A percentile compares a stretch with the other conserved stretches of the same genome.
Evolutionary conservation across 2,113 vertebrate species (phyloP).

Genomic region (Takifugu bimaculatus): DNA sequence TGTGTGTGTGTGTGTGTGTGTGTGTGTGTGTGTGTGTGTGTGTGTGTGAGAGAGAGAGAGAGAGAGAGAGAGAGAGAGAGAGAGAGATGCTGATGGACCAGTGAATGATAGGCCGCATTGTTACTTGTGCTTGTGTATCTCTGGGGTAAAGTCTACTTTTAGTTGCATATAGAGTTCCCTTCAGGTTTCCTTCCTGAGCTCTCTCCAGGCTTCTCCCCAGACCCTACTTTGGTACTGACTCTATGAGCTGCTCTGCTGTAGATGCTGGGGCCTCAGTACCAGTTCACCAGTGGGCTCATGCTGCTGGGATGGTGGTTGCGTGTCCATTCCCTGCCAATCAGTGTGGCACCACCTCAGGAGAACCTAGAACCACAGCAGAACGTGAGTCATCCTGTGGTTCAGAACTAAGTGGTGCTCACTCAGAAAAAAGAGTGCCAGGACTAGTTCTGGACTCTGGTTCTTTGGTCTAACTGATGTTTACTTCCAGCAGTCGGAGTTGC

Average conservation of each 20-base stretch:
- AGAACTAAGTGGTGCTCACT: background rate
- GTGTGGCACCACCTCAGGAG: constrained; percentile 79
- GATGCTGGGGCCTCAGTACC: constrained; percentile 72
- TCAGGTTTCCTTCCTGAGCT: background rate
- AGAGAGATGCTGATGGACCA: too few relatives aligned
- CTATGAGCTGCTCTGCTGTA: constrained; percentile 40
- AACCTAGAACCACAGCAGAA: constrained; percentile 74
- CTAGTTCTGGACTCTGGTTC: constrained; percentile 80
- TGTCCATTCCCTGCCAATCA: constrained; percentile 84
- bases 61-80: too few relatives aligned
- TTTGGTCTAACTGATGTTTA: too few relatives aligned
- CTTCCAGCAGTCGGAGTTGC: constrained; percentile 60
- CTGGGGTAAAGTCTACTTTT: too few relatives aligned
- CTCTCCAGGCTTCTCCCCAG: too few relatives aligned
- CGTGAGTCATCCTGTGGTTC: constrained; percentile 71
- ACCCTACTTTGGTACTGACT: background rate
- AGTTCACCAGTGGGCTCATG: constrained; percentile 66
- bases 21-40: too few relatives aligned
- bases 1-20: too few relatives aligned
- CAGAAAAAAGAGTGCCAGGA: background rate
- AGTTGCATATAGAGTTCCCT: too few relatives aligned
- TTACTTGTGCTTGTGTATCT: too few relatives aligned
- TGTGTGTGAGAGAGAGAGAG: too few relatives aligned
- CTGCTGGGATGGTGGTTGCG: constrained; percentile 72
- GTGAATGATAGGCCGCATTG: too few relatives aligned